Percentiles rank a stretch among this genome's conserved stretches.
Evolutionary conservation across 2,113 vertebrate species (phyloP).

Genomic region (Vireo altiloquus): DNA sequence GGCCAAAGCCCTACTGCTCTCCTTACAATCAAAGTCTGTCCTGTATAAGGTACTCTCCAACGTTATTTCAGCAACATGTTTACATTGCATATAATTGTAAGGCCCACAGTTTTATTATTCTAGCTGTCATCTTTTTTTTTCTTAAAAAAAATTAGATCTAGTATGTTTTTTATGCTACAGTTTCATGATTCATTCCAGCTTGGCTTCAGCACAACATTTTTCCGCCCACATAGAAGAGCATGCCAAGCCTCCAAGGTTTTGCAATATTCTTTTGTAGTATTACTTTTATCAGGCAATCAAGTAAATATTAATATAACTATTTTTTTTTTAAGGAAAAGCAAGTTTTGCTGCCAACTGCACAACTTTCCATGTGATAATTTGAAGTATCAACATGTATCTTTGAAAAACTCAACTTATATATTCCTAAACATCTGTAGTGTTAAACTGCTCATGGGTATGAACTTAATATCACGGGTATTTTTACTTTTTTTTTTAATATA

Average conservation of each 20-base stretch:
- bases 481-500: background rate
- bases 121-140: background rate
- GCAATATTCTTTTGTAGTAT: conserved; percentile 81
- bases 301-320: conserved; percentile 73
- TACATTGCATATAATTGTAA: conserved; percentile 3
- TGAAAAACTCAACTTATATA: conserved; percentile 31
- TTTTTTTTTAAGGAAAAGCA: conserved; percentile 60
- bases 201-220: conserved; percentile 74
- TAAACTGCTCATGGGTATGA: background rate
- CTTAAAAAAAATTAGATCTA: background rate
- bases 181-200: conserved; percentile 71
- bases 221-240: conserved; percentile 73
- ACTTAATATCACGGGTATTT: background rate
- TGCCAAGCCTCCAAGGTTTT: conserved; percentile 80
- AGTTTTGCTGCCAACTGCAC: conserved; percentile 57
- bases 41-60: background rate
- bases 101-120: conserved; percentile 41
- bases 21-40: background rate
- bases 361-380: conserved; percentile 46
- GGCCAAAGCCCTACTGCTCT: background rate
- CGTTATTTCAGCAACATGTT: background rate
- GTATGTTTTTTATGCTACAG: conserved; percentile 67
- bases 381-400: conserved; percentile 25
- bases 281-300: conserved; percentile 77
- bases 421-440: conserved; percentile 18